Conservation (phyloP, 53 echinoderm and acorn worm genomes). For the Arbacia lixula region DNA sequence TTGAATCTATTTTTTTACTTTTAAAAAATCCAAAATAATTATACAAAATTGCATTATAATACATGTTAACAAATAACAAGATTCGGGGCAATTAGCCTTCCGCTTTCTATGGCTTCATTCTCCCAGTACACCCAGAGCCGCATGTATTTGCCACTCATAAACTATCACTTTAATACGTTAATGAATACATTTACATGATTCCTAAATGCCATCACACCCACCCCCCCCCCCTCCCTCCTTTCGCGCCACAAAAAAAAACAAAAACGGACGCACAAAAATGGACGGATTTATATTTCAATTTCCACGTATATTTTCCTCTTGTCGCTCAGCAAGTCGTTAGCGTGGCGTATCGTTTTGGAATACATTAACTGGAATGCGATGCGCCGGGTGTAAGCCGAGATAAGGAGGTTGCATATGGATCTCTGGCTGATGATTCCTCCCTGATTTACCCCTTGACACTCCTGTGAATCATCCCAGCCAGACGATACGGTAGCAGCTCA, state of each 20-base stretch:
- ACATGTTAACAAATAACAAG: no score
- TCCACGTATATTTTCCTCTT: constrained; percentile 32
- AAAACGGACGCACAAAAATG: constrained; percentile 1
- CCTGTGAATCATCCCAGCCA: no score
- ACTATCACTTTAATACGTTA: constrained; percentile 34
- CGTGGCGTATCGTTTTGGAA: constrained; percentile 31
- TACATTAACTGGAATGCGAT: constrained; percentile 34
- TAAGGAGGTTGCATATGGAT: constrained; percentile 23
- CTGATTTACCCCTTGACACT: no score
- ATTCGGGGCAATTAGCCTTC: no score
- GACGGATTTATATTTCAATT: constrained; percentile 53
- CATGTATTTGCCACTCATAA: constrained; percentile 13
- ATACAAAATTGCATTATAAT: no score
- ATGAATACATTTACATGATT: constrained; percentile 57
- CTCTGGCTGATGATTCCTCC: background rate
- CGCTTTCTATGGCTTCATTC: no score
- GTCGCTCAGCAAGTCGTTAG: constrained; percentile 23
- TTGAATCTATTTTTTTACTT: no score
- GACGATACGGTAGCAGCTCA: no score
- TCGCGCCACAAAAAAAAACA: constrained; percentile 4
- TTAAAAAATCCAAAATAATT: no score
- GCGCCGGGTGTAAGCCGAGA: constrained; percentile 22
- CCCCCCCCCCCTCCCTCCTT: background rate
- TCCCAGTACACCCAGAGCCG: no score
- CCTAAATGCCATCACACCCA: constrained; percentile 14